These are phyloP conservation scores for Piprites chloris DNA, from an alignment of 2,113 vertebrate genomes.

Conservation along the genomic window DNA sequence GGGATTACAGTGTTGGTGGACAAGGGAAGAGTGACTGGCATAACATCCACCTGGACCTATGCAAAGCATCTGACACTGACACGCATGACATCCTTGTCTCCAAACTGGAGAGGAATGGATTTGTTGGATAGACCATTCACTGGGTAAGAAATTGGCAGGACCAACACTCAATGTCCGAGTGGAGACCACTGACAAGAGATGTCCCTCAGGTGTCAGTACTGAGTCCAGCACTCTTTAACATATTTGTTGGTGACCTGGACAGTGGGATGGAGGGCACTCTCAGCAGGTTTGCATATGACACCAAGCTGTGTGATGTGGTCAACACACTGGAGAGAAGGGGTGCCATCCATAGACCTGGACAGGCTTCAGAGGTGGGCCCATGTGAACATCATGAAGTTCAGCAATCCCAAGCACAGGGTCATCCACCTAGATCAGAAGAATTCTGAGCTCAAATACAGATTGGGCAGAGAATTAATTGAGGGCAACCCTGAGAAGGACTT, in stretches of 20 bases:
- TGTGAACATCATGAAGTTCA: neutral
- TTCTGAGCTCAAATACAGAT: neutral
- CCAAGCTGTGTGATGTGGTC: neutral
- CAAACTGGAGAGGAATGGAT: neutral
- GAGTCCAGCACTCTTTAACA: neutral
- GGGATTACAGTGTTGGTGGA: neutral
- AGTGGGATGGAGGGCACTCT: neutral
- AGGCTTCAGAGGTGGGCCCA: neutral
- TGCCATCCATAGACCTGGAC: neutral
- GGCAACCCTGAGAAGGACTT: neutral
- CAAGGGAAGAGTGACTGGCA: neutral
- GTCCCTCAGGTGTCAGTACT: neutral
- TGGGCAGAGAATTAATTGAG: neutral
- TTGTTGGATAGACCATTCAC: neutral
- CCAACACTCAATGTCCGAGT: no score
- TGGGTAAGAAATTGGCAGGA: neutral
- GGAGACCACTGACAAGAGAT: neutral
- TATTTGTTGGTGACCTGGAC: neutral
- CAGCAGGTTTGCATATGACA: neutral
- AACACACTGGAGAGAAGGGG: neutral
- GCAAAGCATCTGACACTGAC: neutral
- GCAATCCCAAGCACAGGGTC: neutral
- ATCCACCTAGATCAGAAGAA: neutral
- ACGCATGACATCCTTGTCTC: neutral
- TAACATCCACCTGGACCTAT: neutral